Base-by-base conservation (phyloP, 1,140 invertebrate genomes). In the Elymnias hypermnestra region DNA sequence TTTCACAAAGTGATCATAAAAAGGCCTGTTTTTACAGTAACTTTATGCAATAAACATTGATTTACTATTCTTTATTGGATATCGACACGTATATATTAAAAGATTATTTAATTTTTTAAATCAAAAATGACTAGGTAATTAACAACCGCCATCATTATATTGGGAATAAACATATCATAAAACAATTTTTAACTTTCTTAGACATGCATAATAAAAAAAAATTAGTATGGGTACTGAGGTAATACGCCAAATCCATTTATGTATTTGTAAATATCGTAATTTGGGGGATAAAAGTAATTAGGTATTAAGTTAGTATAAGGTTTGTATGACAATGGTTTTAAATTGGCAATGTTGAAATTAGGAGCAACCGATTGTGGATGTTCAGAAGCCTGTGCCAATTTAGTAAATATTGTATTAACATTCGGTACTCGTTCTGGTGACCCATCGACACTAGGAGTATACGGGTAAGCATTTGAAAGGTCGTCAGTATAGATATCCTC, bases 401-500 rank as follows among this genome's bases (percentile, higher is more conserved):
- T 46, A 13, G 9, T 21, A 38, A 43, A 26, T 35, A 54, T 5
- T 19, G 28, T 3, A 39, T 43, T 35, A 8, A 7, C 35, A 29
- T 25, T 23, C 17, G 0, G 15, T 26, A 17, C 12, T 1, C n/a
- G n/a, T n/a, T n/a, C n/a, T n/a, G n/a, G n/a, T n/a, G n/a, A n/a
- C n/a, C n/a, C 28, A n/a, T 12, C 5, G 12, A 1, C 4, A 17
- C 7, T 40, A 17, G 22, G 22, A n/a, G 37, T 26, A 12, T 26
- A 40, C 6, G 37, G 13, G 9, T 40, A 40, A n/a, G 37, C 37
- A 28, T 40, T 40, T 4, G 38, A 26, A 10, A 17, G n/a, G 15
- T 17, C 12, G 6, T 28, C 6, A 17, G n/a, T 26, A 10, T 28
- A 18, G 10, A 22, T 26, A 26, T 26, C 37, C 7, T 26, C 23